phyloP scores from a whole-genome alignment of 2,797 vertebrate genomes.

The Lagodon rhomboides region DNA sequence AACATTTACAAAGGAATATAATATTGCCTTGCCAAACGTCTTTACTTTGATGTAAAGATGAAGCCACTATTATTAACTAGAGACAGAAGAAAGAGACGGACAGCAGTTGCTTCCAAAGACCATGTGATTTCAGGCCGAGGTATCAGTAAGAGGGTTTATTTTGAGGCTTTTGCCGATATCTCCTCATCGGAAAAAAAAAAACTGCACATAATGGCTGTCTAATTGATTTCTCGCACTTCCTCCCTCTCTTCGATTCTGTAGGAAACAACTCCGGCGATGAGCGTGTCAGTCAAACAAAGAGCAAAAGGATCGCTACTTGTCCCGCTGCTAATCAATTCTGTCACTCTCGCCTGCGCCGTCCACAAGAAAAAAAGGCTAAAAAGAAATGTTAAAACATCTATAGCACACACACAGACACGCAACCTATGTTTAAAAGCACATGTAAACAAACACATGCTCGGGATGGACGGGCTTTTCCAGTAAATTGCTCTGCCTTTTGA shows the following conservation, averaged over 20 bases:
- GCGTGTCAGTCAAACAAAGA: constrained; percentile 43
- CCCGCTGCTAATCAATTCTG: constrained; percentile 30
- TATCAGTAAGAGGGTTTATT: background rate
- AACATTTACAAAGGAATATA: background rate
- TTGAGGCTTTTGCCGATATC: constrained; percentile 26
- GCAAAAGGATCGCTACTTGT: constrained; percentile 14
- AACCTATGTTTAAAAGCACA: constrained; percentile 15
- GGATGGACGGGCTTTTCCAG: constrained; percentile 16
- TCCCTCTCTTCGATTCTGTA: constrained; percentile 12
- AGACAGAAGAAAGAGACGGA: background rate
- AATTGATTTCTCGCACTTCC: constrained; percentile 43
- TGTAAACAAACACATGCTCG: constrained; percentile 3
- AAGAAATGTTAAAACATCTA: constrained; percentile 3
- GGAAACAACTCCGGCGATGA: constrained; percentile 17
- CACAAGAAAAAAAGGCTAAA: constrained; percentile 32
- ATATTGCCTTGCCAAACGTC: background rate
- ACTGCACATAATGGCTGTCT: constrained; percentile 34
- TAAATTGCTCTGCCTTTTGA: constrained; percentile 53
- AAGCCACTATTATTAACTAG: background rate
- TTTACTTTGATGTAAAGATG: background rate
- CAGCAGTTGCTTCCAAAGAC: background rate
- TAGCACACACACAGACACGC: background rate
- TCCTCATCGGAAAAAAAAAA: constrained; percentile 4
- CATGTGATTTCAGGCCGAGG: constrained; percentile 4
- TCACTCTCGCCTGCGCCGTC: background rate